Conservation (phyloP, 2,797 vertebrate species). For the Halcyon badia region DNA sequence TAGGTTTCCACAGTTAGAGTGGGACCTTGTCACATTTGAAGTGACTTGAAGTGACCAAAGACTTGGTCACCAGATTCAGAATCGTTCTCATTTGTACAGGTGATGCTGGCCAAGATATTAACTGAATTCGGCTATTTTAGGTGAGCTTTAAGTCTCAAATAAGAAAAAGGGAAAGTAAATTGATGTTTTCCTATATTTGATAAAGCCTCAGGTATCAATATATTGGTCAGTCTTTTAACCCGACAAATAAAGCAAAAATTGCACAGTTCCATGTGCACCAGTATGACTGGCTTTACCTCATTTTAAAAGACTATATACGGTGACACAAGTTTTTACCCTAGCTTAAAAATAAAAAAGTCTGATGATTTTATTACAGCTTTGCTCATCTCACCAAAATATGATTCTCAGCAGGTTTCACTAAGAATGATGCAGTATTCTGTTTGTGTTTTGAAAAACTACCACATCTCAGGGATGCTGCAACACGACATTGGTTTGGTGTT, state of each 20-base stretch:
- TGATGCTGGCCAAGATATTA: not conserved
- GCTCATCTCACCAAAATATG: not conserved
- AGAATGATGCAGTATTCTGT: not conserved
- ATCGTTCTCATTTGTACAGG: not conserved
- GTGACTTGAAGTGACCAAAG: not conserved
- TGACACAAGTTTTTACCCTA: not conserved
- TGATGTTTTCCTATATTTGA: not conserved
- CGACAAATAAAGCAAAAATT: not conserved
- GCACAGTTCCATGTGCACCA: rapidly evolving
- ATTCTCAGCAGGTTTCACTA: not conserved
- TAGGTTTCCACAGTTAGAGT: not conserved
- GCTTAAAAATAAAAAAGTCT: not conserved
- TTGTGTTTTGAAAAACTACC: not conserved
- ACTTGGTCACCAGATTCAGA: not conserved
- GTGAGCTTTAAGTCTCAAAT: not conserved
- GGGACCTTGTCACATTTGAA: not conserved
- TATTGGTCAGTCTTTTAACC: not conserved
- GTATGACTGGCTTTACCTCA: not conserved
- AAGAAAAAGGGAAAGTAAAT: not conserved
- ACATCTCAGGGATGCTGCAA: not conserved
- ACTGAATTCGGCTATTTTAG: not conserved
- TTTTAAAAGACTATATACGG: not conserved
- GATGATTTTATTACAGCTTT: not conserved
- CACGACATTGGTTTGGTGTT: not conserved
- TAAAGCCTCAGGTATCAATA: not conserved